Percentiles rank a stretch among this genome's conserved stretches.
Evolutionary conservation across 2,113 vertebrate genomes (phyloP).

Genomic region (Paracanthobrama guichenoti): DNA sequence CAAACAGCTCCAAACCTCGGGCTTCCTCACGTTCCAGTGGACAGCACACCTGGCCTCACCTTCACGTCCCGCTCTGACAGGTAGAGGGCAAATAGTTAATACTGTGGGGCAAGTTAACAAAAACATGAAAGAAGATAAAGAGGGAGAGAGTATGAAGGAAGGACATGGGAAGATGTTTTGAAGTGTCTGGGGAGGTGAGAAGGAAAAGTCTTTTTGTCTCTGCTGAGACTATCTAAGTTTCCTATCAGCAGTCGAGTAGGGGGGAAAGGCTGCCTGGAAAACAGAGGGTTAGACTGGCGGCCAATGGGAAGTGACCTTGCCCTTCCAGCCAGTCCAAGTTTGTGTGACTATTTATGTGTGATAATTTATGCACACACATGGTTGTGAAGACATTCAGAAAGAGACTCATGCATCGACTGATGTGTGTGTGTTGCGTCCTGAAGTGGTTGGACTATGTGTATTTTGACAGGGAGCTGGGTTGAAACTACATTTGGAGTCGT

Average conservation of each 20-base stretch:
- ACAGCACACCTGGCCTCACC: constrained; percentile 44
- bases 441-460: constrained; percentile 36
- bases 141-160: constrained; percentile 36
- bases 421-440: constrained; percentile 29
- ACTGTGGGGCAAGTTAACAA: constrained; percentile 15
- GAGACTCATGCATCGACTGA: neutral
- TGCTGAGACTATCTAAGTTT: constrained; percentile 77
- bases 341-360: constrained; percentile 30
- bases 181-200: constrained; percentile 62
- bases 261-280: constrained; percentile 79
- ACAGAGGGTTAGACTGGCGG: constrained; percentile 75
- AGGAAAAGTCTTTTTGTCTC: constrained; percentile 75
- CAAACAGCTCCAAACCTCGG: constrained; percentile 25
- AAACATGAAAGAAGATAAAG: constrained; percentile 44
- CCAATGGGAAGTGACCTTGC: constrained; percentile 81
- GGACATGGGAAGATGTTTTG: constrained; percentile 53
- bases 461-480: constrained; percentile 55
- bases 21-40: neutral
- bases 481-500: constrained; percentile 49
- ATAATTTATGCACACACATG: neutral
- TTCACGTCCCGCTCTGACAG: constrained; percentile 28
- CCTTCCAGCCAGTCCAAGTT: constrained; percentile 65
- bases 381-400: constrained; percentile 6
- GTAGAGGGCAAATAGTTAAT: constrained; percentile 50
- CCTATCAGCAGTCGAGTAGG: constrained; percentile 77